Base-by-base conservation (phyloP, 1,140 invertebrate species). In the Sycophila sp. region DNA sequence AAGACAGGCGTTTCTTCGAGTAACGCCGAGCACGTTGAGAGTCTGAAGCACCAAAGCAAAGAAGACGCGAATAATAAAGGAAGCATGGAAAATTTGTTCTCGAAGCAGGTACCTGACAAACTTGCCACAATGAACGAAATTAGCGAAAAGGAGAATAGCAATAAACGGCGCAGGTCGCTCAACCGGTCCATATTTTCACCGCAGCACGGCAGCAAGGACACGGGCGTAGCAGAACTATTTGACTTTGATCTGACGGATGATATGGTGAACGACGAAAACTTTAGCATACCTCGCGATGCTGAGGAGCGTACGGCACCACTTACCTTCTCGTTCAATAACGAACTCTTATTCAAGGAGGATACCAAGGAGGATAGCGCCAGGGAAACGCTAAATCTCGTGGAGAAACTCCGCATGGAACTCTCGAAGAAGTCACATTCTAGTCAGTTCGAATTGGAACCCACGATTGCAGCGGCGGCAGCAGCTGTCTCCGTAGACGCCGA, bases 361-460 rank as follows among this genome's bases (percentile, higher is more conserved):
- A 90, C 91, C n/a, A 93, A 93, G 80, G 93, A 92, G 71, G 90
- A 92, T 68, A 91, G 88, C 76, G 92, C 92, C 0, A 84, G 91
- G 45, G 93, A 93, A 84, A 94, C 93, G 1, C 81, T 93, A 28
- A 91, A 94, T 85, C 82, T 95, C 17, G 92, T 95, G 8, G 92
- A 94, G 73, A 93, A 94, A 80, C 82, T 94, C 15, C 84, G 93
- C 60, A 89, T 93, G 87, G 89, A 89, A 62, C 81, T 91, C 71
- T 89, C 89, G 13, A 90, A 90, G 72, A 92, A 91, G 78, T 89
- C 89, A 10, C 87, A 87, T 75, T 83, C 83, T 78, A 83, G 80
- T 78, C 83, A 86, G 65, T 81, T 82, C 30, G 85, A 87, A 59
- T 71, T 81, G 56, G 84, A 85, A 69, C 66, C 80, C 32, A 75